Percentiles rank a stretch among this genome's conserved stretches.
Evolutionary conservation across 2,888 invertebrate genomes (phyloP).

Genomic region (Clunio marinus): DNA sequence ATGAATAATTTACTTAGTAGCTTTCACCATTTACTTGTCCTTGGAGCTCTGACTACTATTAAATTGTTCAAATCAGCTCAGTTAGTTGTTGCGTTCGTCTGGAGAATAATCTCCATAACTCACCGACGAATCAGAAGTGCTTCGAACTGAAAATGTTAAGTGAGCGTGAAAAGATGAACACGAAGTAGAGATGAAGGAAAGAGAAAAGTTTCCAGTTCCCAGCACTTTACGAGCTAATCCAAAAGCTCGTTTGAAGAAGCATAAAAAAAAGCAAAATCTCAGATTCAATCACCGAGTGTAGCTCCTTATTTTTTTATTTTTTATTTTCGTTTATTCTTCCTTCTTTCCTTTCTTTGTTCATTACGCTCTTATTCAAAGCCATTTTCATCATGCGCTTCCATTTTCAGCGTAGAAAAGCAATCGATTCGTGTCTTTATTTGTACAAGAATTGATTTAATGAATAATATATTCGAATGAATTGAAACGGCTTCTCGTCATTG

Average conservation of each 20-base stretch:
- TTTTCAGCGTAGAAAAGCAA: background rate
- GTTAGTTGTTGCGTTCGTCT: no score
- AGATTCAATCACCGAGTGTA: conserved; percentile 7
- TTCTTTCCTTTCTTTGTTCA: background rate
- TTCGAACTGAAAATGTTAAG: conserved; percentile 23
- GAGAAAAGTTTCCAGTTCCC: background rate
- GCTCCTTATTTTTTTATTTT: background rate
- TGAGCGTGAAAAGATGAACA: conserved; percentile 34
- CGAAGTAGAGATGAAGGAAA: background rate
- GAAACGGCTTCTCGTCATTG: background rate
- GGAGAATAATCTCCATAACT: conserved; percentile 36
- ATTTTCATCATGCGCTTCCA: background rate
- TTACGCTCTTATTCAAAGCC: background rate
- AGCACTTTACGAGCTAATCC: conserved; percentile 11
- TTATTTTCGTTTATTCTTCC: background rate
- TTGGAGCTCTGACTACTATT: no score
- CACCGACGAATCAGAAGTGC: background rate
- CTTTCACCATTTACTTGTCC: no score
- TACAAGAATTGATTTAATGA: conserved; percentile 24
- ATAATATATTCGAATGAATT: conserved; percentile 29
- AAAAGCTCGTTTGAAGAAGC: conserved; percentile 2
- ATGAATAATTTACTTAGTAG: conserved; percentile 27
- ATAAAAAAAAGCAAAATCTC: background rate
- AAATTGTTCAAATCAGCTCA: no score
- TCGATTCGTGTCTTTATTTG: conserved; percentile 27